Base-by-base conservation (phyloP, 2,888 invertebrate genomes). In the Xiphydria camelus region DNA sequence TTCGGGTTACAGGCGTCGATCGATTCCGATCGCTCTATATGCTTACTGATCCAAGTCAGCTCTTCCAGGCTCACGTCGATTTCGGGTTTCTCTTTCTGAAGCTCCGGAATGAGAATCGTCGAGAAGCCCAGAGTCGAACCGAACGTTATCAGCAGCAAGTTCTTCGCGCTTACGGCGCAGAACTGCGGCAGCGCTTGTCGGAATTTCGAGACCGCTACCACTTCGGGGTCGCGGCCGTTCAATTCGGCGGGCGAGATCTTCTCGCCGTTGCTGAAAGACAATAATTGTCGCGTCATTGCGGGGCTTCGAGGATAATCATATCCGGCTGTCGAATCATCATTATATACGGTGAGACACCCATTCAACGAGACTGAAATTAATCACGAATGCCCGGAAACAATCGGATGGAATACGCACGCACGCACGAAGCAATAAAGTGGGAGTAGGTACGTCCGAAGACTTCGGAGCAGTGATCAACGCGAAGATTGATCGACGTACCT, bases 71-170 rank as follows among this genome's bases (percentile, higher is more conserved):
- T 67, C 1, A 69, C 68, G 0, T 47, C 43, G 4, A 73, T 61
- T 4, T 79, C 79, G 2, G 72, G 39, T 32, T 65, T 43, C 0
- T 54, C 20, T 34, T 82, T 76, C 50, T 77, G 79, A 29, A 91
- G 80, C 4, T 86, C 86, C 4, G 90, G 89, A 59, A 91, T 89
- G 12, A 90, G 81, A 49, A 91, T 89, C 3, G 91, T 89, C 1
- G 89, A 85, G 60, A 89, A 90, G 0, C 91, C 91, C 34, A 91
- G 75, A 0, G 89, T 88, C 82, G 89, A 87, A 40, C 91, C 91
- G 71, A 88, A 90, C 5, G 85, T 86, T 55, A 89, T 76, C 22
- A 91, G 80, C 23, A 91, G 77, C 45, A 88, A 78, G 76, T 91
- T 91, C 75, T 91, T 91, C 14, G 88, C 87, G 61, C 84, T 83